Percentiles rank a stretch among this genome's conserved stretches.
These are phyloP conservation scores for Urophycis tenuis DNA, from an alignment of 2,797 vertebrate genomes.

Conservation along the genomic window DNA sequence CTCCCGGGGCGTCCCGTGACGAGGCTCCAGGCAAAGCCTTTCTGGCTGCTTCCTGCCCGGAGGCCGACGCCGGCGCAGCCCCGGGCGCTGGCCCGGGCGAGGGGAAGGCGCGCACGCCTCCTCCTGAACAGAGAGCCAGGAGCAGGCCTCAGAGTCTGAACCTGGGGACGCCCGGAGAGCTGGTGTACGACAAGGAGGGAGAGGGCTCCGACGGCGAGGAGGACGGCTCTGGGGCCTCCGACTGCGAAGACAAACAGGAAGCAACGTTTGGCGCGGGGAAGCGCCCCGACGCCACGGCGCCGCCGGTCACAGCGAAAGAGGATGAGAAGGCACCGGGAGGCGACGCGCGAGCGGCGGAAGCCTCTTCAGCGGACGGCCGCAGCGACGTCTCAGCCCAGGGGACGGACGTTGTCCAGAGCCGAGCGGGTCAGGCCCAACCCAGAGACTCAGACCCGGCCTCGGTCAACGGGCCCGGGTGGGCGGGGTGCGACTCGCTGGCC, in stretches of 20 bases:
- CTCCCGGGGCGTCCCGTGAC: conserved; percentile 47
- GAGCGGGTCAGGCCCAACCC: conserved; percentile 38
- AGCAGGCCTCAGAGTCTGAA: conserved; percentile 72
- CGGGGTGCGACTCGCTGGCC: conserved; percentile 44
- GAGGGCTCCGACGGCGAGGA: conserved; percentile 61
- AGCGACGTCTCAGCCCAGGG: conserved; percentile 30
- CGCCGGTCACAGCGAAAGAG: conserved; percentile 35
- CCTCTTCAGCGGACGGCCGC: not conserved
- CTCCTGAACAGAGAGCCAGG: conserved; percentile 59
- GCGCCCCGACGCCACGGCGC: conserved; percentile 32
- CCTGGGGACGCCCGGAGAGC: conserved; percentile 61
- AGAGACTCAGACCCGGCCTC: conserved; percentile 46
- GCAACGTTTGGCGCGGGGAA: conserved; percentile 34
- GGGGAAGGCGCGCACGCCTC: not conserved
- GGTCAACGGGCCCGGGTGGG: conserved; percentile 61
- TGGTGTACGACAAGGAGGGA: conserved; percentile 55
- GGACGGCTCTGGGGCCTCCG: conserved; percentile 50
- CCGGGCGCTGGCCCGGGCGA: conserved; percentile 34
- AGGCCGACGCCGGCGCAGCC: conserved; percentile 38
- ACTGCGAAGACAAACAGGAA: conserved; percentile 61
- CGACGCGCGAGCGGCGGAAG: conserved; percentile 30
- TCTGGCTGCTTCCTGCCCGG: conserved; percentile 33
- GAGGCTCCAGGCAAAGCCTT: conserved; percentile 50
- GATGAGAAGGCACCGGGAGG: conserved; percentile 44
- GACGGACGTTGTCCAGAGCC: conserved; percentile 48